These are phyloP conservation scores for Lissonota sp. DNA, from an alignment of 2,888 invertebrate genomes.

Conservation along the genomic window DNA sequence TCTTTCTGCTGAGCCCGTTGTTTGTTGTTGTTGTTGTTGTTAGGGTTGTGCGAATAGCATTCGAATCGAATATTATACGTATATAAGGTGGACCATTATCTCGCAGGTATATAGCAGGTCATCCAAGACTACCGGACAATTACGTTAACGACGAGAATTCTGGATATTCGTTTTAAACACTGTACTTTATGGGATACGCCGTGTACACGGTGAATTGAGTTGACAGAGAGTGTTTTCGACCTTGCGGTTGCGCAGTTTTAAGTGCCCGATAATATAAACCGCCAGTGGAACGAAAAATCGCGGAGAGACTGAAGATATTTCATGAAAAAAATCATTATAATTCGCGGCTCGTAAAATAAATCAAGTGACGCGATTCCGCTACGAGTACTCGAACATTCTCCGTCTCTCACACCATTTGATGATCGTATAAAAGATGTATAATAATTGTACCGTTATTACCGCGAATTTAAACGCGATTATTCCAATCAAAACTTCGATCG, in stretches of 20 bases:
- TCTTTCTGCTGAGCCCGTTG: slow-evolving; percentile 4
- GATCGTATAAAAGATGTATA: slow-evolving; percentile 22
- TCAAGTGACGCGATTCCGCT: slow-evolving; percentile 3
- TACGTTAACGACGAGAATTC: slow-evolving; percentile 58
- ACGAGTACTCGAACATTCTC: slow-evolving; percentile 8
- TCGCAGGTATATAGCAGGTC: slow-evolving; percentile 3
- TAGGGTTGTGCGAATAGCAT: too few species aligned
- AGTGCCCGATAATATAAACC: slow-evolving; percentile 20
- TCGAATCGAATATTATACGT: too few species aligned
- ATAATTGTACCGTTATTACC: slow-evolving; percentile 38
- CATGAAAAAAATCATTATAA: neutral
- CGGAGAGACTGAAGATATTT: neutral
- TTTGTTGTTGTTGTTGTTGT: slow-evolving; percentile 24
- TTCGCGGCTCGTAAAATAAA: slow-evolving; percentile 41
- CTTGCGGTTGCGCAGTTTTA: slow-evolving; percentile 16
- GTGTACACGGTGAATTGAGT: slow-evolving; percentile 33
- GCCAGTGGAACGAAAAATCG: neutral
- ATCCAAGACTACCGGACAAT: slow-evolving; percentile 55
- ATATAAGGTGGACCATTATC: slow-evolving; percentile 10
- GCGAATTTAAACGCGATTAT: slow-evolving; percentile 10
- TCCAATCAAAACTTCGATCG: slow-evolving; percentile 28
- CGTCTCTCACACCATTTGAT: slow-evolving; percentile 11
- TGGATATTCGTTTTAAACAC: slow-evolving; percentile 43
- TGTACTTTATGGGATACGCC: slow-evolving; percentile 27
- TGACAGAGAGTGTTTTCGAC: slow-evolving; percentile 31